These are phyloP conservation scores for Achatina immaculata DNA, from an alignment of 1,140 invertebrate species.

Conservation along the genomic window DNA sequence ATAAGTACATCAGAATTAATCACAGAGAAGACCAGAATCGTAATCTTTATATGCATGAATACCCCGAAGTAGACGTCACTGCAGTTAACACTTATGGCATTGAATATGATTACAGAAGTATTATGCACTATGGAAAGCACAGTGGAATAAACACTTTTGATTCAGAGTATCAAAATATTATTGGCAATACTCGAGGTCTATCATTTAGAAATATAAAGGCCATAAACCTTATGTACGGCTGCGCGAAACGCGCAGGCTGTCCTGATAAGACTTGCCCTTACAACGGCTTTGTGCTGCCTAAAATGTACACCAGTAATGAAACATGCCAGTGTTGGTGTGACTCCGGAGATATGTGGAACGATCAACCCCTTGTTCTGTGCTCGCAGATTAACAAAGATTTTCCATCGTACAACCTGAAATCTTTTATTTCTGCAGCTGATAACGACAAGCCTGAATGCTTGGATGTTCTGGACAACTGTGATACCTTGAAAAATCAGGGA, in stretches of 20 bases:
- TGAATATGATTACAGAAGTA: slow-evolving; percentile 73
- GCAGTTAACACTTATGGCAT: slow-evolving; percentile 70
- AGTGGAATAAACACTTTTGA: slow-evolving; percentile 49
- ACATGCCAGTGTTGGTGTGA: slow-evolving; percentile 31
- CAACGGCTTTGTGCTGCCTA: slow-evolving; percentile 5
- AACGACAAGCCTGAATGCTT: neutral
- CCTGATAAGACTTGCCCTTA: neutral
- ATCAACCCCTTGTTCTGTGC: slow-evolving; percentile 19
- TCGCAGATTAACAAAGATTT: neutral
- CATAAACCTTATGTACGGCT: slow-evolving; percentile 57
- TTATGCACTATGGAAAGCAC: slow-evolving; percentile 69
- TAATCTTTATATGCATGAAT: slow-evolving; percentile 73
- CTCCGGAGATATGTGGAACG: neutral
- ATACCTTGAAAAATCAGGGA: neutral
- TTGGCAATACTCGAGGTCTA: slow-evolving; percentile 52
- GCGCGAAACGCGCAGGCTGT: slow-evolving; percentile 5
- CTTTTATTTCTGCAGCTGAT: neutral
- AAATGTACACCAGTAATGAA: neutral
- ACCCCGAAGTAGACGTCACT: slow-evolving; percentile 69
- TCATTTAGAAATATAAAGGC: too few relatives aligned
- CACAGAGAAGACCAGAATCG: slow-evolving; percentile 72
- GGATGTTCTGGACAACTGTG: slow-evolving; percentile 13
- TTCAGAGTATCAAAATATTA: slow-evolving; percentile 45
- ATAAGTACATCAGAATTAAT: slow-evolving; percentile 72
- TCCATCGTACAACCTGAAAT: neutral